Evolutionary conservation across 2,113 vertebrate genomes (phyloP).

Genomic region (Dromiciops gliroides): DNA sequence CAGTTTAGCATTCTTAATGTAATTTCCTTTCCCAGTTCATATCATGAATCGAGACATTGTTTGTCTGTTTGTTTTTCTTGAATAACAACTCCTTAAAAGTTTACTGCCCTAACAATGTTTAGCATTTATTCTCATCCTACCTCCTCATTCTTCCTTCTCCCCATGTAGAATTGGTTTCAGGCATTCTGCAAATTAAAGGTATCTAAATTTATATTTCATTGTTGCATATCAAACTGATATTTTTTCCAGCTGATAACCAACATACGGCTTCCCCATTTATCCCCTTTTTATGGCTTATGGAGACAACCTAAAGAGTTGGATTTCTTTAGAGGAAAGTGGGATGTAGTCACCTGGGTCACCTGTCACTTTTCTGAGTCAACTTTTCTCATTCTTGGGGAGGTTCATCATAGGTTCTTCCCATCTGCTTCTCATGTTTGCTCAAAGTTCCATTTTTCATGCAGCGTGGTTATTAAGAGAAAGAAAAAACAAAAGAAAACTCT

Average conservation of each 20-base stretch:
- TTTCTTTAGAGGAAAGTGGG: not conserved
- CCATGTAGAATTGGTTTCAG: not conserved
- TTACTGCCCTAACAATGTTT: slow-evolving; percentile 6
- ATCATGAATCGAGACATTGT: not conserved
- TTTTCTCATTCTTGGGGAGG: not conserved
- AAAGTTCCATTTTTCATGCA: not conserved
- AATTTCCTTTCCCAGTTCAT: slow-evolving; percentile 5
- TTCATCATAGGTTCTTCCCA: not conserved
- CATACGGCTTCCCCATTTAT: not conserved
- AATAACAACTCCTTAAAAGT: not conserved
- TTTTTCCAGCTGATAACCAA: not conserved
- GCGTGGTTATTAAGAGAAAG: not conserved
- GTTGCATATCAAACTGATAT: slow-evolving; percentile 23
- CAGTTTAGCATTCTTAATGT: not conserved
- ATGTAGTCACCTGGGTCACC: not conserved
- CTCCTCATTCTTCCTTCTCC: not conserved
- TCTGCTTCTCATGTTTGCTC: not conserved
- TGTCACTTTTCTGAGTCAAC: not conserved
- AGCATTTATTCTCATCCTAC: not conserved
- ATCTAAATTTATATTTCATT: slow-evolving; percentile 20
- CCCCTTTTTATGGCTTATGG: not conserved
- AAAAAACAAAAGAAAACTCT: not conserved
- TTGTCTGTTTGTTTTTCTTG: not conserved
- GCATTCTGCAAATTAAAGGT: not conserved
- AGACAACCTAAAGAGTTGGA: not conserved